Evolutionary conservation across 2,888 invertebrate species (phyloP), one percentile per base, ranked within the genome.

Genomic region (Phyllotreta cruciferae): DNA sequence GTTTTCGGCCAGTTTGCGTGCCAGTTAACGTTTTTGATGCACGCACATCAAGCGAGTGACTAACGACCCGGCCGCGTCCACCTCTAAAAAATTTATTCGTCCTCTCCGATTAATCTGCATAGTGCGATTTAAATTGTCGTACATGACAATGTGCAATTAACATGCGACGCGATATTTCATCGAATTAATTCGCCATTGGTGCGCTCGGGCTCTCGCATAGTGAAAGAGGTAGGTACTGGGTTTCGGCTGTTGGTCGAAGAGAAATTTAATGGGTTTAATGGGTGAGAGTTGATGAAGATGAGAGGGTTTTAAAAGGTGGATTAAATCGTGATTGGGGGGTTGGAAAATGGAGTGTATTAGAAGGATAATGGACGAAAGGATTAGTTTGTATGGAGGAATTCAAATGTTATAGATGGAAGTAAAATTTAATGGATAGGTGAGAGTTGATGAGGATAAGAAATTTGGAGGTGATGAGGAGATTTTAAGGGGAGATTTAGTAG

Each of bases 71-170:
- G 41, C 24, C 24, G 24, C 58, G 24, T 60, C 56, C 65, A 67
- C 45, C 63, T 55, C 65, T 24, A 24, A 71, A 75, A 73, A 75
- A 76, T 76, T 76, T 76, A 75, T 76, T 74, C 72, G 74, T 74
- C 73, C 70, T 68, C 65, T 66, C 50, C 63, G 58, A 54, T 24
- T 63, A 70, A 75, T 76, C 75, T 76, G 73, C 76, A 76, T 76
- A 74, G 70, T 67, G 69, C 71, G 75, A 74, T 74, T 76, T 75
- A 76, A 73, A 72, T 72, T 71, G 73, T 73, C 70, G 66, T 69
- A 68, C 74, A 73, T 73, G 74, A 72, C 74, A 73, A 74, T 75
- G 72, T 74, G 73, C 73, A 73, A 74, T 73, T 74, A 74, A 73
- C 76, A 75, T 74, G 75, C 76, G 69, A 75, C 66, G 66, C 64